Evolutionary conservation across 2,113 vertebrate genomes (phyloP), one percentile per base, ranked within the genome.

Genomic region (Nothobranchius kuhntae): DNA sequence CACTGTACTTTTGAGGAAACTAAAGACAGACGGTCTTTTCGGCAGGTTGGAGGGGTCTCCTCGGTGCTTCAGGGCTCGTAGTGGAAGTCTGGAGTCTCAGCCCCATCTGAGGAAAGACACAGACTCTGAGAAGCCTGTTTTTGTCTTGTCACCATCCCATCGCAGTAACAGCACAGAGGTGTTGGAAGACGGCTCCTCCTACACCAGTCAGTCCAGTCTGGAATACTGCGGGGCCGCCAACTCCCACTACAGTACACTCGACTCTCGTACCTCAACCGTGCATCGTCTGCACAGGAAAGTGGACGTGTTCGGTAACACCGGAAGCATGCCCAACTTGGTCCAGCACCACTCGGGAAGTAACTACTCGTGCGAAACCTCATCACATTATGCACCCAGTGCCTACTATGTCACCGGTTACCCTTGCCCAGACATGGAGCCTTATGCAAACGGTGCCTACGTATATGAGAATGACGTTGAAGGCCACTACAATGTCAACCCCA

Each of bases 311-410:
- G 90, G 95, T 0, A 96, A 68, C 61, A 96, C 95, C 0, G 96
- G 96, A 11, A 98, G 96, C 64, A 98, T 98, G 96, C 96, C 97
- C n/a, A 98, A 98, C 72, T 90, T 99, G 61, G 94, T 95, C 17
- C 95, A 92, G 3, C 95, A 94, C 82, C 95, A 95, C 53, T 82
- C 85, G 1, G 53, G 85, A 65, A 89, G 92, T 64, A 92, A 90
- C 3, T 94, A 93, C 0, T 84, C 89, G 59, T 94, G 94, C 54
- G 84, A 93, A 24, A 92, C 89, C 80, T 83, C 54, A n/a, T 87
- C 92, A 63, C 94, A 94, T 71, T 95, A 94, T n/a, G 87, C 92
- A 38, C 89, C 95, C 21, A 88, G 93, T 36, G 91, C 88, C 68
- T 96, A 95, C 90, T 96, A 94, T 21, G 92, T 95, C 15, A 1